Percentiles rank a stretch among this genome's conserved stretches.
phyloP scores from a whole-genome alignment of 1,140 invertebrate species.

The Aphis gossypii region DNA sequence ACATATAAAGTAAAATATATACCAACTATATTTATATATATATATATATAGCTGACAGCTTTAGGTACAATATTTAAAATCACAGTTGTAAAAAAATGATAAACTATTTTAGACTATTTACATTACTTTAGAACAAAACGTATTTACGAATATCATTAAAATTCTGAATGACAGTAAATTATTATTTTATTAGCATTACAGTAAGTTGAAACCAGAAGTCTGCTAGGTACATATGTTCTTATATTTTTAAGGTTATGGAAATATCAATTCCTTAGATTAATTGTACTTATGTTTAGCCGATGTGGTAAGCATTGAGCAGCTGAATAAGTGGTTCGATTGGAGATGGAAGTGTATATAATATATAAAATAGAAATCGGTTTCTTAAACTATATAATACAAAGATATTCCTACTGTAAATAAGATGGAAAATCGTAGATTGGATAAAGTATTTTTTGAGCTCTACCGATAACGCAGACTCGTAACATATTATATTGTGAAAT shows the following conservation, averaged over 20 bases:
- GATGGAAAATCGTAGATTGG: too few relatives aligned
- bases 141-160: not conserved
- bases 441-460: too few relatives aligned
- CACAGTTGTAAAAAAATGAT: not conserved
- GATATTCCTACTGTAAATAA: too few relatives aligned
- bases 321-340: too few relatives aligned
- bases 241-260: not conserved
- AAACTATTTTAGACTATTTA: not conserved
- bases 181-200: not conserved
- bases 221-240: not conserved
- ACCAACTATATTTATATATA: not conserved
- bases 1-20: not conserved
- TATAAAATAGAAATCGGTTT: too few relatives aligned
- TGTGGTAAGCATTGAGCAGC: too few relatives aligned
- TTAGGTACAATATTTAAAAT: not conserved
- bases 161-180: not conserved
- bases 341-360: too few relatives aligned
- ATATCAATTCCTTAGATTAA: not conserved
- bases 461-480: too few relatives aligned
- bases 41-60: not conserved
- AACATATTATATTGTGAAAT: too few relatives aligned
- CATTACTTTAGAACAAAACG: not conserved
- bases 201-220: too few relatives aligned
- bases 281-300: not conserved
- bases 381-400: too few relatives aligned